phyloP scores from a whole-genome alignment of 2,113 vertebrate genomes.

The Strigops habroptila region DNA sequence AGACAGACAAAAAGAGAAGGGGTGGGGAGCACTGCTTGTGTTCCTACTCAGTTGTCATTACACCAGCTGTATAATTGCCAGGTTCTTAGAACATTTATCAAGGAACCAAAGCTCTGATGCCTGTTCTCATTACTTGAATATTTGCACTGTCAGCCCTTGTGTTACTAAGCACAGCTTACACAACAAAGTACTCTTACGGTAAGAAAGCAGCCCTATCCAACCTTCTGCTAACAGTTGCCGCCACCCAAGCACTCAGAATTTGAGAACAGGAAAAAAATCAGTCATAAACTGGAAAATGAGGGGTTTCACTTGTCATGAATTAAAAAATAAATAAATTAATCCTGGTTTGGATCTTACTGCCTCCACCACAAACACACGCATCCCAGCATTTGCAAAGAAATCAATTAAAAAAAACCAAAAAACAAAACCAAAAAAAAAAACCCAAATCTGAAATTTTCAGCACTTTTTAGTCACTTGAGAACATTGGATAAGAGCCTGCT shows the following conservation, averaged over 20 bases:
- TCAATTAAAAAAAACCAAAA: background rate
- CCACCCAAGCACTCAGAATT: background rate
- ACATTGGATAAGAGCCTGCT: background rate
- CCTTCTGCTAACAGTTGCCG: background rate
- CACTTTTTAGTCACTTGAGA: background rate
- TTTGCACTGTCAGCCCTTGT: background rate
- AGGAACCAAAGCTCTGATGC: background rate
- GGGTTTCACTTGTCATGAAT: background rate
- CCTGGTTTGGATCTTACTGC: background rate
- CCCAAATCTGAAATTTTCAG: background rate
- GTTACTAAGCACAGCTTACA: background rate
- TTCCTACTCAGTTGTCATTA: background rate
- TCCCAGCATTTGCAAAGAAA: background rate
- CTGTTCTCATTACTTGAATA: background rate
- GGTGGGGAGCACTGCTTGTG: rapidly evolving
- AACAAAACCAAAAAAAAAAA: background rate
- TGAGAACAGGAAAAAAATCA: background rate
- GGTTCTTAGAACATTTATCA: background rate
- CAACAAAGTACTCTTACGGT: background rate
- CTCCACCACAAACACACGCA: background rate
- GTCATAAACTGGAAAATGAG: background rate
- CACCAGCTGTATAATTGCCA: background rate
- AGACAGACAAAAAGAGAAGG: background rate
- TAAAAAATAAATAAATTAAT: background rate
- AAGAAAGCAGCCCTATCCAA: background rate